Base-by-base conservation (phyloP, 2,888 invertebrate genomes). In the Ceratothoa steindachneri region DNA sequence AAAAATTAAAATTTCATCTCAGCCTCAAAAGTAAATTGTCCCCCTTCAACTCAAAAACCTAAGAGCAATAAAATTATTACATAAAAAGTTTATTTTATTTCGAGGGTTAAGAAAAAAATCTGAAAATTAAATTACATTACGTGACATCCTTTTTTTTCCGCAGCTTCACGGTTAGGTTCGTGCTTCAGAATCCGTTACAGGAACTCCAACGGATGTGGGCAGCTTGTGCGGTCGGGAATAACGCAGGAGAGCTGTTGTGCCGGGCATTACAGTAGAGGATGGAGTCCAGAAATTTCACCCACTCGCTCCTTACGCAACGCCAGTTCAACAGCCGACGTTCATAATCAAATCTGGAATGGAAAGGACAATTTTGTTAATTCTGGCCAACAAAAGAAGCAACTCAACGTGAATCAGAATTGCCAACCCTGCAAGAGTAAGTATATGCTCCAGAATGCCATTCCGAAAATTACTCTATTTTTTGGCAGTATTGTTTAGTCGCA, bases 201-300 rank as follows among this genome's bases (percentile, higher is more conserved):
- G 15, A 41, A 41, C 15, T 9, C 15, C 5, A 41, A 41, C 15
- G 41, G 41, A 41, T 74, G 74, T 29, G 74, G 74, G 7, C 71
- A 67, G 4, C 60, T 74, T 22, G 29, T 67, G 55, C 28, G 51
- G 41, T 4, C 28, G n/a, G 51, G n/a, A 5, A 51, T 74, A 24
- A 70, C 67, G 22, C 28, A 60, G 60, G 66, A 71, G 28, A 15
- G 4, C 53, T 74, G 74, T 67, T 74, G 74, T 60, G 67, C 67
- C 2, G 67, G 67, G 12, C 55, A 55, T 41, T 67, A 67, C 67
- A 66, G 74, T n/a, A 22, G 71, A 28, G 74, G 67, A 28, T 74
- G 74, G 74, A 71, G 74, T 9, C 22, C 67, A 24, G 51, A 24
- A 12, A 30, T 53, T 15, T 29, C 69, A n/a, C 12, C 64, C 28